Conservation (phyloP, 2,888 invertebrate genomes). For the Rotaria magnacalcarata region DNA sequence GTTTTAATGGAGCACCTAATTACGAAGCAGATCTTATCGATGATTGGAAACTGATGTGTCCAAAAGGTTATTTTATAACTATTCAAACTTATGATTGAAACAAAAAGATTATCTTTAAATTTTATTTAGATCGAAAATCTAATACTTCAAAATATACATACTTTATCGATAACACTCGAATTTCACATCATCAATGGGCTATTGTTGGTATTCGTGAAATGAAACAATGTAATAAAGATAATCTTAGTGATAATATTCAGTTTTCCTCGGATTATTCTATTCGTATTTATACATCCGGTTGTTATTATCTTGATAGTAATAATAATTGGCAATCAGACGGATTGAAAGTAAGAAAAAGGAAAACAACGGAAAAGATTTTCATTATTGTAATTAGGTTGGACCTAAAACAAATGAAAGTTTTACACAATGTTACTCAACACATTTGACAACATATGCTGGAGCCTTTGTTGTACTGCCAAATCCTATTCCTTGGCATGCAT, state of each 20-base stretch:
- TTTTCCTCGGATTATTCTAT: too few species aligned
- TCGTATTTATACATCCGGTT: too few species aligned
- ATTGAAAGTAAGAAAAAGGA: constrained; percentile 40
- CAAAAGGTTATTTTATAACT: not conserved
- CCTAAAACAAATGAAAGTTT: constrained; percentile 48
- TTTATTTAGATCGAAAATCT: not conserved
- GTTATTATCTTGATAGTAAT: not conserved
- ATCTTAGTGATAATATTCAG: not conserved
- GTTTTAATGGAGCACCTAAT: not conserved
- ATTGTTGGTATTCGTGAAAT: constrained; percentile 19
- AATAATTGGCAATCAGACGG: not conserved
- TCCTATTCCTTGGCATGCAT: constrained; percentile 61
- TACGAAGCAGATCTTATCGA: not conserved
- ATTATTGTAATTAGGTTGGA: constrained; percentile 48
- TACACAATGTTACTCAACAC: constrained; percentile 53
- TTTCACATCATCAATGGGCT: constrained; percentile 25
- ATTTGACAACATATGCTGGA: constrained; percentile 60
- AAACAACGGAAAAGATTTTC: not conserved
- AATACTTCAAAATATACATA: not conserved
- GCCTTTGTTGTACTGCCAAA: constrained; percentile 61
- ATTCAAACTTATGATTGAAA: too few species aligned
- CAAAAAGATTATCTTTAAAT: too few species aligned
- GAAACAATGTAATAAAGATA: not conserved
- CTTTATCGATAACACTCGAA: not conserved
- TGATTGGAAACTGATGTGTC: not conserved